Evolutionary conservation across 53 echinoderm and acorn worm species (phyloP).

Genomic region (Paelopatides confundens): DNA sequence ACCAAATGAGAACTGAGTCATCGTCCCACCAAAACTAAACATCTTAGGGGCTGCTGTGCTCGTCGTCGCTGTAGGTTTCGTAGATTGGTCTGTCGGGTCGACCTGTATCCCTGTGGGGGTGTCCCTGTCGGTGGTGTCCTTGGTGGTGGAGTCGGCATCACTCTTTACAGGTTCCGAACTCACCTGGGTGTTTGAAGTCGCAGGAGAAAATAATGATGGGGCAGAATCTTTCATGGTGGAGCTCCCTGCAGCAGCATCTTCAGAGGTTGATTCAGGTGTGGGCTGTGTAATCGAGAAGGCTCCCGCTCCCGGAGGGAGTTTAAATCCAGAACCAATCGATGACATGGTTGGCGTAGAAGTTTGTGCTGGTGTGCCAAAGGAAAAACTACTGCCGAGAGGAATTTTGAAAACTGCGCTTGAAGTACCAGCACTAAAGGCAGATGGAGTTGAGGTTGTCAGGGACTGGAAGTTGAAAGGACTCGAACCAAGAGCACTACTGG

Average conservation of each 20-base stretch:
- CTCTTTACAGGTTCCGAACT: not conserved
- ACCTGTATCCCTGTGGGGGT: not conserved
- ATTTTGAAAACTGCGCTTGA: not conserved
- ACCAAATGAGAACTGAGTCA: slow-evolving; percentile 28
- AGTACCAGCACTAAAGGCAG: slow-evolving; percentile 35
- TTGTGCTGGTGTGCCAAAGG: not conserved
- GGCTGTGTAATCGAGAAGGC: not conserved
- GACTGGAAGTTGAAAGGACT: not conserved
- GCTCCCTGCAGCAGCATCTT: not conserved
- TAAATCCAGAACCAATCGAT: slow-evolving; percentile 4
- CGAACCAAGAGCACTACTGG: too few relatives aligned
- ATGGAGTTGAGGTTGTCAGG: not conserved
- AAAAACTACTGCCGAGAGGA: not conserved
- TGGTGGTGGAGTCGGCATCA: not conserved
- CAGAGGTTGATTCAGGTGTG: not conserved
- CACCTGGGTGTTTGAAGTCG: not conserved
- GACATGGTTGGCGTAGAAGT: not conserved
- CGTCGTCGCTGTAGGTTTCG: not conserved
- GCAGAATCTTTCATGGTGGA: not conserved
- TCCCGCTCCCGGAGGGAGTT: not conserved
- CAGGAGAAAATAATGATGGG: not conserved
- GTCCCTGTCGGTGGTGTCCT: not conserved
- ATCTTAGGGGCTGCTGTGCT: not conserved
- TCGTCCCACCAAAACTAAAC: not conserved
- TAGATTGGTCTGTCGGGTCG: not conserved